These are phyloP conservation scores for Bufotes viridis DNA, from an alignment of 2,797 vertebrate genomes.

Conservation along the genomic window DNA sequence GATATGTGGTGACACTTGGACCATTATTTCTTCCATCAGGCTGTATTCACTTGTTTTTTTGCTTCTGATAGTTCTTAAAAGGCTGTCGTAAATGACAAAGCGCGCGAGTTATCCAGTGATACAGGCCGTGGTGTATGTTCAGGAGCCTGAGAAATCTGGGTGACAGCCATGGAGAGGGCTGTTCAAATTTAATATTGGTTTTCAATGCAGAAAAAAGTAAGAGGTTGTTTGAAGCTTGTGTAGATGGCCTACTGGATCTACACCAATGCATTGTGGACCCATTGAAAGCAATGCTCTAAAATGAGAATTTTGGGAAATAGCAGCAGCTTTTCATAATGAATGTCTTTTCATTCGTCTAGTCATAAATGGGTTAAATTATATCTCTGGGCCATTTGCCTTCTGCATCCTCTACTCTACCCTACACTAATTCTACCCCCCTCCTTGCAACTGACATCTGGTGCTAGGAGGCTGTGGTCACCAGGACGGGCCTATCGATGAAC, in stretches of 20 bases:
- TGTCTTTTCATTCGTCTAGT: not conserved
- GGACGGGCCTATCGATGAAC: slow-evolving; percentile 46
- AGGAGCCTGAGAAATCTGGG: not conserved
- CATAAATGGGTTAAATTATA: slow-evolving; percentile 58
- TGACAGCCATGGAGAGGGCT: not conserved
- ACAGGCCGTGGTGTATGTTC: too few relatives aligned
- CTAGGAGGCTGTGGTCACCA: slow-evolving; percentile 52
- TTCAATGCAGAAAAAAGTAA: not conserved
- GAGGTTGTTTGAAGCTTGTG: not conserved
- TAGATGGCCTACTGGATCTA: not conserved
- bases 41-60: not conserved
- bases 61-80: not conserved
- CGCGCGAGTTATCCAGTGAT: not conserved
- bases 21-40: not conserved
- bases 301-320: not conserved
- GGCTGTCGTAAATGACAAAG: not conserved
- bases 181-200: not conserved
- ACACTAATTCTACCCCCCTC: slow-evolving; percentile 54
- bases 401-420: slow-evolving; percentile 46
- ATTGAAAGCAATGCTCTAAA: not conserved
- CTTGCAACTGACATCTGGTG: slow-evolving; percentile 60
- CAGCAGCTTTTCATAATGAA: not conserved
- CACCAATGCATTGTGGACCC: not conserved
- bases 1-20: not conserved
- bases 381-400: slow-evolving; percentile 43